Conservation (phyloP, 2,797 vertebrate species). For the Oreortyx pictus region DNA sequence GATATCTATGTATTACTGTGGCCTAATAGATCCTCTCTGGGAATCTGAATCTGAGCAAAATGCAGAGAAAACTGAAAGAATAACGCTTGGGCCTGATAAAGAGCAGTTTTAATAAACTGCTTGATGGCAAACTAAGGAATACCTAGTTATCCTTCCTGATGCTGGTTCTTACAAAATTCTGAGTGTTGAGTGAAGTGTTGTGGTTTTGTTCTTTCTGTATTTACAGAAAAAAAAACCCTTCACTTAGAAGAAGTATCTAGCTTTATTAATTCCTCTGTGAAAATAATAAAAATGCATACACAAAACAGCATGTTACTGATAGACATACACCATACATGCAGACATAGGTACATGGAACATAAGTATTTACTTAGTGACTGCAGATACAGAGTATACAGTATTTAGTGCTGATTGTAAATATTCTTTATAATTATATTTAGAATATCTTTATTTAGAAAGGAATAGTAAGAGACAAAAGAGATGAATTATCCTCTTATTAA, state of each 20-base stretch:
- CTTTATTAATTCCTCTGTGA: background rate
- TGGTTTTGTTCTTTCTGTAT: background rate
- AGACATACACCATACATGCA: background rate
- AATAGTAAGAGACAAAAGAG: constrained; percentile 10
- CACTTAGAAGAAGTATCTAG: background rate
- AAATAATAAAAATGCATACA: background rate
- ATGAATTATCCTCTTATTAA: constrained; percentile 23
- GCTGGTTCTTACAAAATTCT: background rate
- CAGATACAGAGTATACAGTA: background rate
- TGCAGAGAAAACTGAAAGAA: background rate
- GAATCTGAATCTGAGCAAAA: background rate
- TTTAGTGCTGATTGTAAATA: background rate
- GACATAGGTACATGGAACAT: background rate
- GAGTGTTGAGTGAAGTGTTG: background rate
- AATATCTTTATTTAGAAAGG: constrained; percentile 29
- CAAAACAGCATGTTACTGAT: background rate
- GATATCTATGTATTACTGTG: background rate
- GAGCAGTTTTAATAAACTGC: background rate
- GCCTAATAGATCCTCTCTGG: constrained; percentile 1
- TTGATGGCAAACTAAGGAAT: constrained; percentile 5
- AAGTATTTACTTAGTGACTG: background rate
- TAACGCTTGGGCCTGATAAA: background rate
- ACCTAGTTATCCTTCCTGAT: background rate
- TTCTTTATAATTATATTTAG: background rate
- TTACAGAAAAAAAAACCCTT: background rate